phyloP scores from a whole-genome alignment of 2,113 vertebrate genomes.

The Pelusios castaneus region DNA sequence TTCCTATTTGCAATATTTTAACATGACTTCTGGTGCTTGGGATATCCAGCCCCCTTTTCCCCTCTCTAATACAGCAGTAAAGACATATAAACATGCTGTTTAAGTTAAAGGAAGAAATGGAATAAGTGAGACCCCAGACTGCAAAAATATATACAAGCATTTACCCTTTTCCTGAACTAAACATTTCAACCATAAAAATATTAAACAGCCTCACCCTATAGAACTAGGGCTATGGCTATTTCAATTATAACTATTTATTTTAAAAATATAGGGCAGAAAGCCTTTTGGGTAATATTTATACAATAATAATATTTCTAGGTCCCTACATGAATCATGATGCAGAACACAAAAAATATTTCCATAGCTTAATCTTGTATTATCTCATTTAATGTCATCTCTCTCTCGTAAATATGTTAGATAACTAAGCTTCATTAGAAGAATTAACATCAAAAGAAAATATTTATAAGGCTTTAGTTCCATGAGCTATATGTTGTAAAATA shows the following conservation, averaged over 20 bases:
- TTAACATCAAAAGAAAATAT: conserved; percentile 73
- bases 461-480: conserved; percentile 74
- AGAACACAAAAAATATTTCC: conserved; percentile 75
- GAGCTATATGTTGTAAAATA: conserved; percentile 55
- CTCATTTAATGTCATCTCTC: conserved; percentile 76
- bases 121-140: conserved; percentile 73
- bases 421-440: conserved; percentile 75
- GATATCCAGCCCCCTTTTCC: conserved; percentile 80
- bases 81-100: conserved; percentile 79
- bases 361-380: conserved; percentile 75
- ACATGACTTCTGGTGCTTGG: conserved; percentile 73
- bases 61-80: conserved; percentile 76
- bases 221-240: conserved; percentile 85
- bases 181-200: conserved; percentile 87
- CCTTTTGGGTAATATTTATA: conserved; percentile 84
- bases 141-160: conserved; percentile 86
- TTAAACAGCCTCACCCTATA: conserved; percentile 85
- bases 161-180: conserved; percentile 82
- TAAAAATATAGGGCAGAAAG: conserved; percentile 88
- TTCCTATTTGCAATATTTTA: conserved; percentile 55
- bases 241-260: conserved; percentile 84
- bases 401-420: conserved; percentile 76
- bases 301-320: conserved; percentile 79
- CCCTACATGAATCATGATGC: conserved; percentile 76
- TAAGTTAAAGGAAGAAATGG: conserved; percentile 81